phyloP scores from a whole-genome alignment of 1,140 invertebrate genomes.

The Drosophila aff. region DNA sequence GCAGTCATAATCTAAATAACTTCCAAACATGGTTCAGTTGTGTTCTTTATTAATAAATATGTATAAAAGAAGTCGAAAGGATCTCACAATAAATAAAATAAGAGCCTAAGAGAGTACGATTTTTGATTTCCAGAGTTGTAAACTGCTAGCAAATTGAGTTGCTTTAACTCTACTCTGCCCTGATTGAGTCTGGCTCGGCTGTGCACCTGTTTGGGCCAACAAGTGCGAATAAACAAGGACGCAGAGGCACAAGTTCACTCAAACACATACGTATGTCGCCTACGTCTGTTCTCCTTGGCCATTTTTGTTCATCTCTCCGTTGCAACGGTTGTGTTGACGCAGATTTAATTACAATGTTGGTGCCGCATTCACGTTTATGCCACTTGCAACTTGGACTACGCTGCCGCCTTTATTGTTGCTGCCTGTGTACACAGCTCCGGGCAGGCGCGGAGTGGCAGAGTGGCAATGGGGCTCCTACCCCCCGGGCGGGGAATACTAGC shows the following conservation, averaged over 20 bases:
- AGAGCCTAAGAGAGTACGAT: neutral
- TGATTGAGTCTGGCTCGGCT: conserved; percentile 3
- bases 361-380: conserved; percentile 67
- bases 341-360: conserved; percentile 81
- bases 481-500: conserved; percentile 41
- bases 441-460: neutral
- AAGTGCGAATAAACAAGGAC: conserved; percentile 36
- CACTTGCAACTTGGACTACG: conserved; percentile 68
- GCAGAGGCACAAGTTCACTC: conserved; percentile 13
- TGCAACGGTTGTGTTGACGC: conserved; percentile 69
- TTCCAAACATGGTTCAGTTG: neutral
- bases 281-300: conserved; percentile 18
- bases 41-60: neutral
- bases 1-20: neutral
- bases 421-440: conserved; percentile 54
- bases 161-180: conserved; percentile 1
- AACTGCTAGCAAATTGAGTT: neutral
- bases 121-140: neutral
- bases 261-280: conserved; percentile 15
- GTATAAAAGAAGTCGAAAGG: neutral
- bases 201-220: conserved; percentile 27
- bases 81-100: neutral
- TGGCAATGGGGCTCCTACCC: conserved; percentile 1
- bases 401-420: conserved; percentile 41
- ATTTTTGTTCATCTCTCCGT: conserved; percentile 2